Evolutionary conservation across 2,113 vertebrate species (phyloP), one percentile per base, ranked within the genome.

Genomic region (Grammatotria lemairii): DNA sequence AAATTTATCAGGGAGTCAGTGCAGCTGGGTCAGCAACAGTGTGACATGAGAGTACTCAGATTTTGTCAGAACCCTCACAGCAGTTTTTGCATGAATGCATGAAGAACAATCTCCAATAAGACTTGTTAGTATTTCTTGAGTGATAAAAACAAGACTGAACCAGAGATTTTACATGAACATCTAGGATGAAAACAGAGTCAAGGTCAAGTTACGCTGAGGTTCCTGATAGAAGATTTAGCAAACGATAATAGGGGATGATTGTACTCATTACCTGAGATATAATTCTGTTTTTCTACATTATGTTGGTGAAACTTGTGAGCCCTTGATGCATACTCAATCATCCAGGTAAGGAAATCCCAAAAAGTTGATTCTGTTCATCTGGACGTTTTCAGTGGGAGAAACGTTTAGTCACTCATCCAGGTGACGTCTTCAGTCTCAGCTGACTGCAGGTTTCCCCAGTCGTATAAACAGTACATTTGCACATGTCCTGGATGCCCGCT

Each of bases 201-300:
- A 13, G n/a, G 21, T 55, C 4, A 55, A 55, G n/a, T 23, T 54
- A 23, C 3, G 5, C n/a, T 4, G 6, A 23, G n/a, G 10, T 7
- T 23, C 53, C n/a, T 12, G n/a, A 1, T 12, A 54, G 51, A 54
- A 12, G n/a, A 54, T 23, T 23, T 23, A 7, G 11, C 21, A 55
- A 55, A 55, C 6, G 1, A 23, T 55, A 12, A 55, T 23, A 3
- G 3, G n/a, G 53, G 53, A 10, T 53, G 49, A 53, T 53, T 54
- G 53, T 23, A 0, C 23, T 23, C 53, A 55, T 23, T 55, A 0
- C 10, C 53, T 13, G n/a, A 55, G 53, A 12, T 55, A 55, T 55
- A 55, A 55, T 23, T 23, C 11, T 7, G 21, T 23, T 55, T 55
- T 0, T 55, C 53, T 55, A 8, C 53, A 3, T 55, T 13, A 55